A percentile compares a stretch with the other conserved stretches of the same genome.
Conservation (phyloP, 30 jellyfish, hydroid and myxozoan species). For the Euphysa ruthae region DNA sequence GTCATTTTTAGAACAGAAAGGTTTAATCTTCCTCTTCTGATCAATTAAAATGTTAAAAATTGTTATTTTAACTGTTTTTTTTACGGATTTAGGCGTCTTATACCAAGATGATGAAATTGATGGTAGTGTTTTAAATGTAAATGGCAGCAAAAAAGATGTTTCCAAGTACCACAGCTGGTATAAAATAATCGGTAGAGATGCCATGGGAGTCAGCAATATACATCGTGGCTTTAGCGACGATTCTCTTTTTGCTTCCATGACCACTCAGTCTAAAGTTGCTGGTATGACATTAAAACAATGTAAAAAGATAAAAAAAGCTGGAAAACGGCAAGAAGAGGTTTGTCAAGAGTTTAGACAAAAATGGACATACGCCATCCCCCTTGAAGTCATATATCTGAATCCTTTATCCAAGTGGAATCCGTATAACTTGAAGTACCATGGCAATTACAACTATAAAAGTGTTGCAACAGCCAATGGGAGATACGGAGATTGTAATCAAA, state of each 20-base stretch:
- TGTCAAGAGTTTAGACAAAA: slow-evolving; percentile 52
- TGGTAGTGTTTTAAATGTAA: background rate
- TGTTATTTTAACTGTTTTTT: too few relatives aligned
- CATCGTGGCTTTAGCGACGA: slow-evolving; percentile 73
- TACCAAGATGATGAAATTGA: slow-evolving; percentile 13
- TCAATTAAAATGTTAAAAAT: too few relatives aligned
- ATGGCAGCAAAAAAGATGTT: slow-evolving; percentile 1
- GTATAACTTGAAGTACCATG: slow-evolving; percentile 52
- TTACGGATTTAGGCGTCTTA: too few relatives aligned
- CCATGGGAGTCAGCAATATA: slow-evolving; percentile 62
- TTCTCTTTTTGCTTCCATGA: slow-evolving; percentile 64
- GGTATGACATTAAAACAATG: slow-evolving; percentile 22
- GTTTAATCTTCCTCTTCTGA: too few relatives aligned
- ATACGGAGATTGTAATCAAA: slow-evolving; percentile 52
- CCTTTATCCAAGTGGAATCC: slow-evolving; percentile 93
- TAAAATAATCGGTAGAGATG: slow-evolving; percentile 54
- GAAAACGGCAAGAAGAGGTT: slow-evolving; percentile 22
- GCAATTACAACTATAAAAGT: slow-evolving; percentile 36
- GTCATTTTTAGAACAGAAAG: too few relatives aligned
- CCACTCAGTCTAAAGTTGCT: slow-evolving; percentile 60
- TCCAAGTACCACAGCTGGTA: slow-evolving; percentile 28
- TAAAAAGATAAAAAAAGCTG: too few relatives aligned
- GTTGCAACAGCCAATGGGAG: slow-evolving; percentile 35
- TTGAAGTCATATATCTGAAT: slow-evolving; percentile 77
- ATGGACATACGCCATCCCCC: slow-evolving; percentile 93